Base-by-base conservation (phyloP, 2,113 vertebrate species). In the Plestiodon gilberti region DNA sequence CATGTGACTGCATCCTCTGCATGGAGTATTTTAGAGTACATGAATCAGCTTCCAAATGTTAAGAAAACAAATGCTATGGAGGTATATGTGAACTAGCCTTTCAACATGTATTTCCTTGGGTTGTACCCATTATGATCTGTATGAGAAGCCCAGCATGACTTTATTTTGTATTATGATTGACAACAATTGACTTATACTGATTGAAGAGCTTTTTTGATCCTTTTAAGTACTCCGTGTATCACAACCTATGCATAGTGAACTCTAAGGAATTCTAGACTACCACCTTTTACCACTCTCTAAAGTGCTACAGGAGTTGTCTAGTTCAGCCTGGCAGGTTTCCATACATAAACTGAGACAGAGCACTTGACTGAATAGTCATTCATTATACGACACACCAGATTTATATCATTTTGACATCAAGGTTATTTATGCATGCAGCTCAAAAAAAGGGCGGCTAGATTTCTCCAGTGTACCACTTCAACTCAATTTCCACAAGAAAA, bases 401-500 rank as follows among this genome's bases (percentile, higher is more conserved):
- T 93, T 86, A 85, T 90, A 86, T 75, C 1, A 25, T 3, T 3
- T 69, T 67, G 13, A 84, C 71, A 35, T 76, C 80, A 89, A 90
- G 84, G 4, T 88, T 62, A 87, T 87, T 90, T 87, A 82, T 17
- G 83, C 33, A 55, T 10, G 20, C 28, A 64, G 62, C 38, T 80
- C 0, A 0, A 83, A 23, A 77, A 92, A 90, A 20, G 78, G 75
- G 48, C 4, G 28, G 65, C 28, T 69, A 40, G 59, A 90, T 38
- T 90, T 89, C 83, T 87, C 76, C 89, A 86, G 81, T 77, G 67
- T 62, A 92, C 1, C 79, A 85, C 30, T 87, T 86, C 59, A 86
- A 92, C 83, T 90, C 91, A 38, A 89, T 88, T 74, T 92, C 89
- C 93, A 91, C 64, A 91, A 94, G 88, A 92, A 97, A 97, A 97